Evolutionary conservation across 2,888 invertebrate species (phyloP).

Genomic region (Xestia xanthographa): DNA sequence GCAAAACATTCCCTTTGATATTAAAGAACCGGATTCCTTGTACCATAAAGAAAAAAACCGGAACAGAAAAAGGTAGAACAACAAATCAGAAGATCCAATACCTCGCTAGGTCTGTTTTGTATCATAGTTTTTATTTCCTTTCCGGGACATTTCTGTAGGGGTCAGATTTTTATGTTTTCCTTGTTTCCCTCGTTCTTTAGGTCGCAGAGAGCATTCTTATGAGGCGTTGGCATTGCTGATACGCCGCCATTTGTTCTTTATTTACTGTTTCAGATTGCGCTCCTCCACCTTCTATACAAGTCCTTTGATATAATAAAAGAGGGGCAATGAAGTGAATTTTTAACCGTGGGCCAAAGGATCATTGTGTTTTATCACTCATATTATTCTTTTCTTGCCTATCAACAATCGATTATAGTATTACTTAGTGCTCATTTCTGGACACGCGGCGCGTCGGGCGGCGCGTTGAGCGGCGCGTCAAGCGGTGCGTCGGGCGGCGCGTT

Average conservation of each 20-base stretch:
- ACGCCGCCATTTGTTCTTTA: slow-evolving; percentile 59
- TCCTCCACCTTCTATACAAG: slow-evolving; percentile 35
- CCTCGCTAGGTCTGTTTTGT: slow-evolving; percentile 56
- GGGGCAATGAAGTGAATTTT: slow-evolving; percentile 36
- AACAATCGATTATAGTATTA: background rate
- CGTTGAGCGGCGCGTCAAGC: too few relatives aligned
- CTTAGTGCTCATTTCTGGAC: too few relatives aligned
- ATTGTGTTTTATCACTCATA: background rate
- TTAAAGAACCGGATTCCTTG: background rate
- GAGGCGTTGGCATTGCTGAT: slow-evolving; percentile 65
- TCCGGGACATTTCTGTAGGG: slow-evolving; percentile 57
- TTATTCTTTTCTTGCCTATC: background rate
- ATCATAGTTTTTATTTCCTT: slow-evolving; percentile 65
- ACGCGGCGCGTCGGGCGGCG: too few relatives aligned
- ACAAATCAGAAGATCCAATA: slow-evolving; percentile 58
- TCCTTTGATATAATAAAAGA: slow-evolving; percentile 41
- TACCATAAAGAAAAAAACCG: slow-evolving; percentile 25
- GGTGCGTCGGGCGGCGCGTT: too few relatives aligned
- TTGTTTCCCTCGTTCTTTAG: slow-evolving; percentile 56
- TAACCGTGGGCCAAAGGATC: background rate
- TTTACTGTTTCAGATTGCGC: slow-evolving; percentile 63
- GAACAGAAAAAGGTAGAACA: slow-evolving; percentile 35
- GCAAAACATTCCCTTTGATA: background rate
- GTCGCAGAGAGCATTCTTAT: slow-evolving; percentile 59
- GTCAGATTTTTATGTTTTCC: slow-evolving; percentile 65